A percentile compares a stretch with the other conserved stretches of the same genome.
These are phyloP conservation scores for Acropternis orthonyx DNA, from an alignment of 2,797 vertebrate species.

Conservation along the genomic window DNA sequence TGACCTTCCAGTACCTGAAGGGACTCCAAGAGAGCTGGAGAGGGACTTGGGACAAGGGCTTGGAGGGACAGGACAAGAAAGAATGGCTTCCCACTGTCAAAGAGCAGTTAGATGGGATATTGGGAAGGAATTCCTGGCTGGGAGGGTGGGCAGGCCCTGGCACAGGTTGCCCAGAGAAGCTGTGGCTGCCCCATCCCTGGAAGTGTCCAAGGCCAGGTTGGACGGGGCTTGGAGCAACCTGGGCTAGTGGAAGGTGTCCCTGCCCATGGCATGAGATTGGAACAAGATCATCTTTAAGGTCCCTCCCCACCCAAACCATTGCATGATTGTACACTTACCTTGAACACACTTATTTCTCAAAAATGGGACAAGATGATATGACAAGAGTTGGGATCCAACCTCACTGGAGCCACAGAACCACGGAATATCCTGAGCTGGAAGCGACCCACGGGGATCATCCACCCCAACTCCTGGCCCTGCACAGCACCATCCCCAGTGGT, in stretches of 20 bases:
- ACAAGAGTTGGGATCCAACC: not conserved
- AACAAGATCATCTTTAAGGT: not conserved
- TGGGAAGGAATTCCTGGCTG: not conserved
- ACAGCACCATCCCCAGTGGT: not conserved
- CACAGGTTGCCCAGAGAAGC: not conserved
- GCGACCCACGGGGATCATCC: not conserved
- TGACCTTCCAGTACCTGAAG: not conserved
- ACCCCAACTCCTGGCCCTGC: not conserved
- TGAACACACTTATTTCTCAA: not conserved
- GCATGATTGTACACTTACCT: not conserved
- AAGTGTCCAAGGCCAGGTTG: not conserved
- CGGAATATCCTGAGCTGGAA: not conserved
- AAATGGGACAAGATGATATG: not conserved
- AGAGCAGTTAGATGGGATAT: accelerated
- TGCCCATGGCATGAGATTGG: not conserved
- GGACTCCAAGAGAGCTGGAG: not conserved
- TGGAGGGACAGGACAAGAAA: not conserved
- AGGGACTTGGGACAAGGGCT: not conserved
- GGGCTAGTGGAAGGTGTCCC: accelerated
- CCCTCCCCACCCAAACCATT: not conserved
- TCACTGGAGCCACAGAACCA: not conserved
- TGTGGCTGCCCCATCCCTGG: not conserved
- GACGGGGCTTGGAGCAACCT: not conserved
- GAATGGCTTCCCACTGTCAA: not conserved
- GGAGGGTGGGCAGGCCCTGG: not conserved